Base-by-base conservation (phyloP, 2,888 invertebrate genomes). In the Pelosia muscerda region DNA sequence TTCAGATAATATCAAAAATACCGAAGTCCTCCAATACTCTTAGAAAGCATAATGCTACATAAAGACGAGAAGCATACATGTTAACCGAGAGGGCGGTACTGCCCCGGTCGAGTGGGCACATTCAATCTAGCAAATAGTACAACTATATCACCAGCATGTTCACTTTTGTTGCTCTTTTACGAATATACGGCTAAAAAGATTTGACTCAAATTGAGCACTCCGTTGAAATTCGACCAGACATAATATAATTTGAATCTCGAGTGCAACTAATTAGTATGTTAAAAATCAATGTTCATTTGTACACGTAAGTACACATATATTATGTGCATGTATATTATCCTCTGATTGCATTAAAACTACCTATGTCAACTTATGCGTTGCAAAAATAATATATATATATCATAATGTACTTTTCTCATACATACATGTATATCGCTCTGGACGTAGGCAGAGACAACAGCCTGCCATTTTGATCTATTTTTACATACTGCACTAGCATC, bases 21-120 rank as follows among this genome's bases (percentile, higher is more conserved):
- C 15, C 19, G 4, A 42, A 19, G 10, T 38, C 42, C 19, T 19
- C 19, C 8, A 19, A 19, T 42, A 19, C 42, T 15, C 15, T 38
- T 38, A 42, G 19, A 42, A 42, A 42, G 42, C 42, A 19, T 42
- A 42, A 19, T 42, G 42, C 42, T 42, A 42, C 42, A 42, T 5
- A 42, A 42, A 42, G 42, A 15, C 38, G 4, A 8, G 8, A n/a
- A 8, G n/a, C n/a, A n/a, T n/a, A n/a, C n/a, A n/a, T n/a, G n/a
- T n/a, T n/a, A 49, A 49, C n/a, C n/a, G 19, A 49, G n/a, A 49
- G 49, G 49, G 49, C 49, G 49, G 42, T n/a, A 49, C n/a, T 49
- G 1, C 19, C 2, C 49, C 49, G 49, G 49, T n/a, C 49, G 8
- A 49, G 49, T 42, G 9, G 49, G 9, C 49, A n/a, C 49, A 49